Percentiles rank a stretch among this genome's conserved stretches.
These are phyloP conservation scores for Coendou prehensilis DNA, from an alignment of 2,797 vertebrate species.

Conservation along the genomic window DNA sequence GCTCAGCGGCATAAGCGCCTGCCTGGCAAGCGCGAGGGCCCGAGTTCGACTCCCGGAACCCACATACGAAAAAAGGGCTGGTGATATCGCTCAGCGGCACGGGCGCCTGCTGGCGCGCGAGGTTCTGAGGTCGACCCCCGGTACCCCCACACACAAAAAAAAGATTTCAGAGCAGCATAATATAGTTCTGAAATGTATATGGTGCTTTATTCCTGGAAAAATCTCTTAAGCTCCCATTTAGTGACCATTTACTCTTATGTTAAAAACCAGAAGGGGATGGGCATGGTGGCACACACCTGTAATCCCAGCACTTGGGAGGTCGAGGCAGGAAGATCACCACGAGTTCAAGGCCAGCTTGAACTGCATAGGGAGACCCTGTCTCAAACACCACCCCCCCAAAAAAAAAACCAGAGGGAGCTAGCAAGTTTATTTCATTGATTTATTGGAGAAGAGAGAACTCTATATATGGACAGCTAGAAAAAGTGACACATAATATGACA, in stretches of 20 bases:
- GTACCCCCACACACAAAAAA: background rate
- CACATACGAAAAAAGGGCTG: too few relatives aligned
- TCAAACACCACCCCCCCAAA: background rate
- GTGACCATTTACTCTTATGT: slow-evolving; percentile 43
- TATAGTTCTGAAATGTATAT: slow-evolving; percentile 20
- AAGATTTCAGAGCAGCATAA: slow-evolving; percentile 1
- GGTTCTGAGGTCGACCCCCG: too few relatives aligned
- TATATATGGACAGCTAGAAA: slow-evolving; percentile 11
- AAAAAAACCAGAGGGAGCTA: background rate
- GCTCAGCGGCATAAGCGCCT: too few relatives aligned
- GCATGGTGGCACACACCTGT: background rate
- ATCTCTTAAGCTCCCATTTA: background rate
- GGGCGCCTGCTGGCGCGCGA: too few relatives aligned
- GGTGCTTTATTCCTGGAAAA: slow-evolving; percentile 1
- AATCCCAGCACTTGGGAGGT: background rate
- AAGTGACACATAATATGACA: slow-evolving; percentile 23
- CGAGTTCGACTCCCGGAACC: too few relatives aligned
- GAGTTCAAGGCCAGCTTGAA: background rate
- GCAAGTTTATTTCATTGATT: slow-evolving; percentile 19
- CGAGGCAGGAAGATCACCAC: background rate
- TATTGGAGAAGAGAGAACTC: slow-evolving; percentile 31
- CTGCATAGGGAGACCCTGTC: background rate
- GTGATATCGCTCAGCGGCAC: too few relatives aligned
- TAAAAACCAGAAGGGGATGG: slow-evolving; percentile 26
- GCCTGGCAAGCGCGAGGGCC: too few relatives aligned